Conservation (phyloP, 2,113 vertebrate species). For the Cygnus buccinator region DNA sequence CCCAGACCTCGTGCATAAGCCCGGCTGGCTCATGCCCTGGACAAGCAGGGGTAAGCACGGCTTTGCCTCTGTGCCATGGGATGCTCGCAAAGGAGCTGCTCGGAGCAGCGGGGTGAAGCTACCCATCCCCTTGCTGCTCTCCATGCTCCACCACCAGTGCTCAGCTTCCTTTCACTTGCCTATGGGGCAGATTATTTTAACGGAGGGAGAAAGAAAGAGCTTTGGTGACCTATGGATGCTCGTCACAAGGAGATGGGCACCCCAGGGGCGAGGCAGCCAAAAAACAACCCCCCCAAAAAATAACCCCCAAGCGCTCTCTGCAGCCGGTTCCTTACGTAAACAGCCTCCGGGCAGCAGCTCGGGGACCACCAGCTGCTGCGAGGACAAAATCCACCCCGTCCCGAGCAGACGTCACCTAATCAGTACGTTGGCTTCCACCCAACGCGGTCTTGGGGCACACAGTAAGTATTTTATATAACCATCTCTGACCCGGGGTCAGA, state of each 20-base stretch:
- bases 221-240: neutral
- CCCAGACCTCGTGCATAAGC: neutral
- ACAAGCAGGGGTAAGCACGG: neutral
- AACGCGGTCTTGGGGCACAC: conserved; percentile 29
- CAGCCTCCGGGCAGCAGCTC: neutral
- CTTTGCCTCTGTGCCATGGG: neutral
- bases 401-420: conserved; percentile 67
- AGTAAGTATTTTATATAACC: conserved; percentile 68
- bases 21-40: accelerated
- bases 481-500: neutral
- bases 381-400: conserved; percentile 37
- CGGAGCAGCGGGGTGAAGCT: neutral
- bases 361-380: conserved; percentile 20
- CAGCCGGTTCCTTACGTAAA: conserved; percentile 55
- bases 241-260: neutral
- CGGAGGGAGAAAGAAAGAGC: neutral
- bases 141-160: accelerated
- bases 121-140: neutral
- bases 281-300: neutral
- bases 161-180: neutral
- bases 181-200: neutral
- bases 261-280: neutral
- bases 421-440: conserved; percentile 15
- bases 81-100: neutral
- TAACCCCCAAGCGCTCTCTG: neutral